Conservation (phyloP, 2,113 vertebrate species). For the Pteruthius melanotis region DNA sequence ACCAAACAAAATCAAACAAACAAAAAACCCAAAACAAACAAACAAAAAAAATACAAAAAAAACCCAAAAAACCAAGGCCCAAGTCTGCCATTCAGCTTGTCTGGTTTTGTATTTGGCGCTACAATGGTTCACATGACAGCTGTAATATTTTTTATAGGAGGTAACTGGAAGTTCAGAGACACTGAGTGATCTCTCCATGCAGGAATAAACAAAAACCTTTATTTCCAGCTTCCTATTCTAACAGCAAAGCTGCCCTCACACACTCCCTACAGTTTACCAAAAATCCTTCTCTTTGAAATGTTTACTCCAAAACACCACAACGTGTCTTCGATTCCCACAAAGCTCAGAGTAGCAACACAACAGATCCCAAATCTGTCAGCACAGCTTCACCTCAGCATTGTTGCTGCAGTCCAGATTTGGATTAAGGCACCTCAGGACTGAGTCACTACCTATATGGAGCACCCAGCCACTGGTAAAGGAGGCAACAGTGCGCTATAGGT, state of each 20-base stretch:
- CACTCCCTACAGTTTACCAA: neutral
- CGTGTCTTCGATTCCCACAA: neutral
- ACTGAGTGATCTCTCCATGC: neutral
- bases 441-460: rapidly evolving
- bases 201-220: slow-evolving; percentile 37
- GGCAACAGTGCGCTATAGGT: neutral
- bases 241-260: neutral
- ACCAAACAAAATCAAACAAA: neutral
- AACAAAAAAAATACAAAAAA: neutral
- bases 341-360: neutral
- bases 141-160: slow-evolving; percentile 16
- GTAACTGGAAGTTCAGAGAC: slow-evolving; percentile 38
- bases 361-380: neutral
- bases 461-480: neutral
- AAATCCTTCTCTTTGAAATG: slow-evolving; percentile 9
- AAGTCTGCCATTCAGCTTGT: neutral
- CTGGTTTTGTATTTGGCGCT: neutral
- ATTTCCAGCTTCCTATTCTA: slow-evolving; percentile 17
- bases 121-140: neutral
- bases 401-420: neutral
- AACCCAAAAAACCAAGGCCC: neutral
- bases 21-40: too few relatives aligned
- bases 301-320: slow-evolving; percentile 17
- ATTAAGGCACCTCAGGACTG: neutral
- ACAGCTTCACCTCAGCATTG: neutral